Percentiles rank a stretch among this genome's conserved stretches.
Evolutionary conservation across 1,140 invertebrate genomes (phyloP).

Genomic region (Sweltsa coloradensis): DNA sequence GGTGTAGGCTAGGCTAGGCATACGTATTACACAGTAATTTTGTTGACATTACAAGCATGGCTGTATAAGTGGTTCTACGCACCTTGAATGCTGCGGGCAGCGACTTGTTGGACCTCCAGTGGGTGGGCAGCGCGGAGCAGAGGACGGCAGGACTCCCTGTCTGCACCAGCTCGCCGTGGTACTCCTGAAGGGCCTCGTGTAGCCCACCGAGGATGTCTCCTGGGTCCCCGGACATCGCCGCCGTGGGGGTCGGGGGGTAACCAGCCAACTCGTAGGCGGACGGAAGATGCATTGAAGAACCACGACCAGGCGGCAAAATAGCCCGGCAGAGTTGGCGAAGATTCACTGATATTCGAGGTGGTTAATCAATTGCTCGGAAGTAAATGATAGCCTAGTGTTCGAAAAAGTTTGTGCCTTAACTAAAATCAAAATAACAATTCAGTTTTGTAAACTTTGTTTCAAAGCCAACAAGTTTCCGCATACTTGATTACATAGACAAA

Average conservation of each 20-base stretch:
- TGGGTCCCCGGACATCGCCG: conserved; percentile 29
- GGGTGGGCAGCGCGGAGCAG: conserved; percentile 77
- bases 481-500: too few relatives aligned
- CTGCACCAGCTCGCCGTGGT: conserved; percentile 77
- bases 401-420: not conserved
- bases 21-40: too few relatives aligned
- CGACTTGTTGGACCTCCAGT: conserved; percentile 96
- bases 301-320: not conserved
- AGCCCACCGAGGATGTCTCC: conserved; percentile 50
- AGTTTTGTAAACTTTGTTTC: not conserved
- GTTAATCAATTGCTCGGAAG: not conserved
- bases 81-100: conserved; percentile 87
- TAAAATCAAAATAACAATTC: not conserved
- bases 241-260: not conserved
- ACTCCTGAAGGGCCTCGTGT: conserved; percentile 69
- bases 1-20: too few relatives aligned
- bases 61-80: too few relatives aligned
- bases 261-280: conserved; percentile 1
- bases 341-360: not conserved
- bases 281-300: conserved; percentile 11
- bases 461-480: not conserved
- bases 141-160: conserved; percentile 85
- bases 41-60: too few relatives aligned
- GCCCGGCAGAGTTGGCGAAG: not conserved
- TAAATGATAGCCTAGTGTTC: not conserved